A percentile compares a stretch with the other conserved stretches of the same genome.
Conservation (phyloP, 1,140 invertebrate genomes). For the Lasioglossum baleicum region DNA sequence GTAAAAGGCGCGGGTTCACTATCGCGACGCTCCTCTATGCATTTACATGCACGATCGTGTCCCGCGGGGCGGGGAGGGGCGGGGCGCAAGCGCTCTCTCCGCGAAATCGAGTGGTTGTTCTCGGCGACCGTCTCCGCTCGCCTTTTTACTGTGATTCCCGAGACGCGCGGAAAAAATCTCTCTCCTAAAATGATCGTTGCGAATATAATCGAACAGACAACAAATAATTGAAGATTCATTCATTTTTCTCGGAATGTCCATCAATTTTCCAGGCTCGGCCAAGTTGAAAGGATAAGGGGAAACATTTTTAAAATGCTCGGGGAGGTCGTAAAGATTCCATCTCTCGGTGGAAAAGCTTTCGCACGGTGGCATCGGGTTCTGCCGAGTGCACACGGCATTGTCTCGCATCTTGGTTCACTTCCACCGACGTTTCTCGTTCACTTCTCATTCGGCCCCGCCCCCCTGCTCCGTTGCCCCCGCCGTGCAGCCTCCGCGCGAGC, state of each 20-base stretch:
- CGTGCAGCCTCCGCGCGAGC: background rate
- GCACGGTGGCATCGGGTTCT: constrained; percentile 18
- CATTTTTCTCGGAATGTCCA: too few species aligned
- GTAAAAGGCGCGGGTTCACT: constrained; percentile 44
- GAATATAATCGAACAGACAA: too few species aligned
- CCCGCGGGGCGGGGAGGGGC: background rate
- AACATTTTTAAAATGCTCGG: background rate
- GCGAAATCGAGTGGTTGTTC: constrained; percentile 10
- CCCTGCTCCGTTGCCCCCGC: background rate
- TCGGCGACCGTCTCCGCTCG: constrained; percentile 19
- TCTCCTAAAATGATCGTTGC: too few species aligned
- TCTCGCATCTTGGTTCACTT: constrained; percentile 47
- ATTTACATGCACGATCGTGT: constrained; percentile 34
- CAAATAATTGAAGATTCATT: too few species aligned
- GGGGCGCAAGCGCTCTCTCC: too few species aligned
- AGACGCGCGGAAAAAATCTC: too few species aligned
- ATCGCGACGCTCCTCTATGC: constrained; percentile 30
- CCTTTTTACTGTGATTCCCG: too few species aligned
- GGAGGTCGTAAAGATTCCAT: background rate
- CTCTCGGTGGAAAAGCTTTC: constrained; percentile 9
- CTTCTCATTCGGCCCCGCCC: constrained; percentile 14
- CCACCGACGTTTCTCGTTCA: constrained; percentile 32
- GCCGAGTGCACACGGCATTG: constrained; percentile 38
- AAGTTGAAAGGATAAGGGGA: too few species aligned
- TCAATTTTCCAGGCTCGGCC: too few species aligned